phyloP scores from a whole-genome alignment of 2,888 invertebrate genomes.

The Synanthedon tipuliformis region DNA sequence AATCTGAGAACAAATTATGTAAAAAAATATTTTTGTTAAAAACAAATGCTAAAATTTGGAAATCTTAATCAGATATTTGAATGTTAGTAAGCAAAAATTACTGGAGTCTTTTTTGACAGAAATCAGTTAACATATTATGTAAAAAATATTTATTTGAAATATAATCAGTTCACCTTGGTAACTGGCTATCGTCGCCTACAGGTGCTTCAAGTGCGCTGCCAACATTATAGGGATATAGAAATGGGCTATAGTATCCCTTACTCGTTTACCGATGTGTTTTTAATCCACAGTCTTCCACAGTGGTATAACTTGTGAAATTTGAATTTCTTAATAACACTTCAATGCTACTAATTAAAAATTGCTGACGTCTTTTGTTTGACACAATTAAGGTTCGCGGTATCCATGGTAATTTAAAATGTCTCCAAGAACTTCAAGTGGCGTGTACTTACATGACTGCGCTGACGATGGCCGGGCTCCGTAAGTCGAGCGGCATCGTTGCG shows the following conservation, averaged over 20 bases:
- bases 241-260: no score
- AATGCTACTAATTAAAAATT: background rate
- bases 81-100: background rate
- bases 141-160: no score
- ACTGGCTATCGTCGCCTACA: no score
- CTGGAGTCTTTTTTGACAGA: background rate
- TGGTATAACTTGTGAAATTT: no score
- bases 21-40: background rate
- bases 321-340: no score
- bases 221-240: no score
- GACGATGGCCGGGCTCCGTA: constrained; percentile 60
- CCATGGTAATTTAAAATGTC: constrained; percentile 17
- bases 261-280: no score
- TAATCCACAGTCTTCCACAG: no score
- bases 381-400: constrained; percentile 13
- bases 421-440: background rate
- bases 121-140: background rate
- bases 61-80: background rate
- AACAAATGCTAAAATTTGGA: no score
- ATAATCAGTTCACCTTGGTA: no score
- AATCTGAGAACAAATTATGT: constrained; percentile 15
- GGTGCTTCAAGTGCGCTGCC: no score
- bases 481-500: constrained; percentile 58
- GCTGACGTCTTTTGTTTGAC: background rate
- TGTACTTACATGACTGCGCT: constrained; percentile 69